These are phyloP conservation scores for Chesias legatella DNA, from an alignment of 2,888 invertebrate species.

Conservation along the genomic window DNA sequence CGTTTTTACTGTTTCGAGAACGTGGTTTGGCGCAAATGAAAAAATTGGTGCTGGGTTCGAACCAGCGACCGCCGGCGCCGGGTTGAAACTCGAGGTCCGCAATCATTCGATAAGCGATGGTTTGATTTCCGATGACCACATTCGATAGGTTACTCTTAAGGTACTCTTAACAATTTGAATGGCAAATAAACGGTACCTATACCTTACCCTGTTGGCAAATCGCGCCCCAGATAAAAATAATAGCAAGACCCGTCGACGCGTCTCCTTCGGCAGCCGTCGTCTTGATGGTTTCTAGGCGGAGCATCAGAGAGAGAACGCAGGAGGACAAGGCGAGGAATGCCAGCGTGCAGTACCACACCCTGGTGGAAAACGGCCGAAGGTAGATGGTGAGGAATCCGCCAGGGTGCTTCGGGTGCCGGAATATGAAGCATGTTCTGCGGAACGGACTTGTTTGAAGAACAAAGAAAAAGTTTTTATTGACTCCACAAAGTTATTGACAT, in stretches of 20 bases:
- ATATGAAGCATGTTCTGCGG: slow-evolving; percentile 82
- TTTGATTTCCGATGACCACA: too few species aligned
- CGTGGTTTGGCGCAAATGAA: too few species aligned
- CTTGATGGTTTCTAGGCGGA: slow-evolving; percentile 36
- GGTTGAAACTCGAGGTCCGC: too few species aligned
- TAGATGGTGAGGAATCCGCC: slow-evolving; percentile 82
- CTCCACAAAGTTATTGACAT: too few species aligned
- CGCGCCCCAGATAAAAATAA: slow-evolving; percentile 66
- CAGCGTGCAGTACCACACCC: slow-evolving; percentile 79
- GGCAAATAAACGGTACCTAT: neutral
- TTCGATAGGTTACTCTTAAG: too few species aligned
- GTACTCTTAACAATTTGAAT: neutral
- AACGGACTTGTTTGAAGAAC: too few species aligned
- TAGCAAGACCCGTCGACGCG: slow-evolving; percentile 62
- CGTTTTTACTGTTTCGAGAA: too few species aligned
- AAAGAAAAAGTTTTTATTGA: too few species aligned
- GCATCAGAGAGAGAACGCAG: slow-evolving; percentile 39
- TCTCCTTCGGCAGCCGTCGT: slow-evolving; percentile 44
- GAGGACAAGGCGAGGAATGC: slow-evolving; percentile 48
- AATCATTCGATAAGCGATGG: too few species aligned
- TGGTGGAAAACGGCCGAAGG: slow-evolving; percentile 79
- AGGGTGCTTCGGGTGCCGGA: slow-evolving; percentile 83
- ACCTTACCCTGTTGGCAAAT: slow-evolving; percentile 70
- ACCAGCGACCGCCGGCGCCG: too few species aligned
- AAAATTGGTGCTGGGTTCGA: too few species aligned